phyloP scores from a whole-genome alignment of 2,113 vertebrate species.

The Eudyptes chrysolophus region DNA sequence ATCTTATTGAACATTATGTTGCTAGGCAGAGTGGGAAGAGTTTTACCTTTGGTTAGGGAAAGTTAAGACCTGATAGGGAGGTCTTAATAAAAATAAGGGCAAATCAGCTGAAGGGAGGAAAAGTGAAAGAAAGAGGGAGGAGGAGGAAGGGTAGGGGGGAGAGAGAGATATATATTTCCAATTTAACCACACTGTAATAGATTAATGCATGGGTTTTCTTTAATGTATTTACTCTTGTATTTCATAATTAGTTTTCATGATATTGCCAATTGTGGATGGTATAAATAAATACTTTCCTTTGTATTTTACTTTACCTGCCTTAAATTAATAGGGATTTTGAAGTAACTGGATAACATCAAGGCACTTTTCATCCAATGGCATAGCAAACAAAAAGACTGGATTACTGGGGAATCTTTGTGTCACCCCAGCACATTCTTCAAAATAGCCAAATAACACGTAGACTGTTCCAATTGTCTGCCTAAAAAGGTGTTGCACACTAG shows the following conservation, averaged over 20 bases:
- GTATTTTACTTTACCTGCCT: neutral
- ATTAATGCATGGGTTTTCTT: neutral
- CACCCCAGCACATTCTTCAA: neutral
- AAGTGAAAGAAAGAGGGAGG: neutral
- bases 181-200: neutral
- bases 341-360: neutral
- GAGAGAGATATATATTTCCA: neutral
- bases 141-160: neutral
- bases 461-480: neutral
- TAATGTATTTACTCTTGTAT: neutral
- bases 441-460: neutral
- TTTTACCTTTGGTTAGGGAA: neutral
- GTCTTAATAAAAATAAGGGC: neutral
- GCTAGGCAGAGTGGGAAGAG: neutral
- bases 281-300: neutral
- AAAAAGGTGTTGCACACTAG: neutral
- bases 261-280: neutral
- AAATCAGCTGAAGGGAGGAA: neutral
- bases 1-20: neutral
- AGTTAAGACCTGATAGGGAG: neutral
- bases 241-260: neutral
- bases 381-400: neutral
- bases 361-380: neutral
- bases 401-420: neutral
- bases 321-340: neutral